phyloP scores from a whole-genome alignment of 2,797 vertebrate genomes.

The Thalassophryne amazonica region DNA sequence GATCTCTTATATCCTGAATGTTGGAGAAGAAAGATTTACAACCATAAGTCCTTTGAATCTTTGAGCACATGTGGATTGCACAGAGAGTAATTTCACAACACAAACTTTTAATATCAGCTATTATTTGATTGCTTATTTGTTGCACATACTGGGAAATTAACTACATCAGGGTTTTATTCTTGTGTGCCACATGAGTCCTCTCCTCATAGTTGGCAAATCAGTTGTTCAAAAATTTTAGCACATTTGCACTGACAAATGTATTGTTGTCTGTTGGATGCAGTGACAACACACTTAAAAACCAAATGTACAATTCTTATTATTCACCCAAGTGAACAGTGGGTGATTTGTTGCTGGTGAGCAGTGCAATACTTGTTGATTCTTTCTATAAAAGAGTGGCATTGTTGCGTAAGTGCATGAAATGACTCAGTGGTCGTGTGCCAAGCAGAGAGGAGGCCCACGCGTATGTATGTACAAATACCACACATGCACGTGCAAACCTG shows the following conservation, averaged over 20 bases:
- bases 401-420: conserved; percentile 31
- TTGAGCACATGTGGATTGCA: too few relatives aligned
- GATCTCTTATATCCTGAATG: too few relatives aligned
- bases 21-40: too few relatives aligned
- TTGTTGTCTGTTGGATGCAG: not conserved
- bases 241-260: not conserved
- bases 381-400: conserved; percentile 10
- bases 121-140: too few relatives aligned
- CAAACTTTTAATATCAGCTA: too few relatives aligned
- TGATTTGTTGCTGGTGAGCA: not conserved
- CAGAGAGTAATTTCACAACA: too few relatives aligned
- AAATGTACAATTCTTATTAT: not conserved
- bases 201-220: not conserved
- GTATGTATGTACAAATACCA: not conserved
- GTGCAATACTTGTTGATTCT: not conserved
- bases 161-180: not conserved
- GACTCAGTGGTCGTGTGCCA: conserved; percentile 33
- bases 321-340: conserved; percentile 1
- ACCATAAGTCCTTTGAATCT: too few relatives aligned
- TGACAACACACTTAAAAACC: not conserved
- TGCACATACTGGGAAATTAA: not conserved
- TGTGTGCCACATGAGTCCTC: not conserved
- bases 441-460: not conserved
- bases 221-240: not conserved
- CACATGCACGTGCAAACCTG: too few relatives aligned